Evolutionary conservation across 2,797 vertebrate genomes (phyloP), one percentile per base, ranked within the genome.

Genomic region (Paramormyrops hopkinsi): DNA sequence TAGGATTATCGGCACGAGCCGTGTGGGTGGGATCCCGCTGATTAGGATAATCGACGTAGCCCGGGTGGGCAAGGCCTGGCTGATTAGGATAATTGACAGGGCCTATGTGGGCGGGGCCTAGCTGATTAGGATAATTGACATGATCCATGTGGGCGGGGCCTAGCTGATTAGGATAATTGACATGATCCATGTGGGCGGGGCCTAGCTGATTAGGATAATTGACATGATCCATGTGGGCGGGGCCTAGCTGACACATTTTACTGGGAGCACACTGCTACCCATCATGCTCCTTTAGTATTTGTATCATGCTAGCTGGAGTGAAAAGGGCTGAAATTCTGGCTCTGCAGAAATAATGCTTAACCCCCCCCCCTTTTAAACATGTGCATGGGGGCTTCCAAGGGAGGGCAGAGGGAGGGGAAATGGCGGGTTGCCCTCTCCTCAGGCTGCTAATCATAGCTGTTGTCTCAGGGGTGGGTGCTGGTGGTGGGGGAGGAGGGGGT

Each of bases 381-480:
- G 73, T 41, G 25, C 11, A 6, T 79, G 17, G 73, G 37, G 33
- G 37, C 17, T 17, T 41, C 73, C 37, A 73, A 73, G 29, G 69
- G 69, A 33, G 12, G 4, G 25, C 11, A 73, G 73, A 14, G 37
- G 33, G 37, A 79, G 73, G 73, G 37, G 37, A 17, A 79, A 41
- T 19, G 12, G 37, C 14, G 17, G 73, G 33, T 44, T 9, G 17
- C 73, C 73, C 17, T 79, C 73, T 79, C 73, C 73, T 17, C 37
- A 79, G 73, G 73, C 37, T 79, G 73, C 37, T 79, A 79, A 79
- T 79, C 73, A 79, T 79, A 44, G 73, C 73, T 79, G 73, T 44
- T 79, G 73, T 44, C 73, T 79, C 33, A 41, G 73, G 73, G 73
- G 37, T 44, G 73, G 73, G 73, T 79, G 73, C 62, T 69, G 62